phyloP scores from a whole-genome alignment of 2,888 invertebrate species.

The Calameuta pallipes region DNA sequence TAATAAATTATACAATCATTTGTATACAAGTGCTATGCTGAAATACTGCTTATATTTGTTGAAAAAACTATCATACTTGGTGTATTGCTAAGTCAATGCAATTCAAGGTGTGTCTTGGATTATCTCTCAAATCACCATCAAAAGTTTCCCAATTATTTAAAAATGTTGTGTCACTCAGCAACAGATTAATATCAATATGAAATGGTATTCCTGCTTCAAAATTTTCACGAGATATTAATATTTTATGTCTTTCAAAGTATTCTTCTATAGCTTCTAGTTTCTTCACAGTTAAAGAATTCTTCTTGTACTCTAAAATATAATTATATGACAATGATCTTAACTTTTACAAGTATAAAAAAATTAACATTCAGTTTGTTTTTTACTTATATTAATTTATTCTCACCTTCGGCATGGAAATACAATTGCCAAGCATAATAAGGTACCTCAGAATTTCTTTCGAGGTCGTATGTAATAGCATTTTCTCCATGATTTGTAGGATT shows the following conservation, averaged over 20 bases:
- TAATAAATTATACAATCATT: neutral
- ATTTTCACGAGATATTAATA: slow-evolving; percentile 70
- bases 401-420: slow-evolving; percentile 81
- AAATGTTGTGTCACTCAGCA: slow-evolving; percentile 72
- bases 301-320: slow-evolving; percentile 63
- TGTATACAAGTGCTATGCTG: neutral
- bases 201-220: slow-evolving; percentile 72
- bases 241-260: slow-evolving; percentile 68
- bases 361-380: neutral
- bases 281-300: slow-evolving; percentile 66
- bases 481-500: neutral
- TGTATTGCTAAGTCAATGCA: slow-evolving; percentile 84
- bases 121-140: slow-evolving; percentile 73
- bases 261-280: slow-evolving; percentile 70
- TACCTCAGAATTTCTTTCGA: slow-evolving; percentile 27
- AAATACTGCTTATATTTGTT: neutral
- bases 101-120: slow-evolving; percentile 76
- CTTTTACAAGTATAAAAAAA: neutral
- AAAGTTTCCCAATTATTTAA: slow-evolving; percentile 74
- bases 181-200: slow-evolving; percentile 70
- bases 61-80: slow-evolving; percentile 68
- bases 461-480: neutral
- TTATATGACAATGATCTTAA: neutral
- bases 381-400: slow-evolving; percentile 6
- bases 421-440: slow-evolving; percentile 80